Conservation (phyloP, 2,888 invertebrate genomes). For the Alloscopus bannaensis region DNA sequence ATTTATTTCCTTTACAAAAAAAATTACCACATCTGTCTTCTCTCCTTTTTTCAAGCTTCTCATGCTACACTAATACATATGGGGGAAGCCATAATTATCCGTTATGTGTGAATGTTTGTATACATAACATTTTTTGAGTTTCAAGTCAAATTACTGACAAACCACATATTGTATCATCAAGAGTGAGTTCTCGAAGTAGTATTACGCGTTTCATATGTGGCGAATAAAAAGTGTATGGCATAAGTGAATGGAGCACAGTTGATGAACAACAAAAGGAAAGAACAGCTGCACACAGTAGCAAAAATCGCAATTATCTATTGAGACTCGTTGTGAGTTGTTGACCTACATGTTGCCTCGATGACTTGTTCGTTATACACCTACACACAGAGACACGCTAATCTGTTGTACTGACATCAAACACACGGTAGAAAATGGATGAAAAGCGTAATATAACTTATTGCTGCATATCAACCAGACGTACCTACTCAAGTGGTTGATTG, state of each 20-base stretch:
- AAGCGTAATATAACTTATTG: conserved; percentile 12
- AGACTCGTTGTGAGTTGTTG: conserved; percentile 50
- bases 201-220: no score
- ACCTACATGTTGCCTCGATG: conserved; percentile 49
- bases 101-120: not conserved
- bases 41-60: not conserved
- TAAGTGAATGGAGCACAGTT: no score
- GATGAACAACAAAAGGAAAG: no score
- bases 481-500: no score
- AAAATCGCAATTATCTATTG: conserved; percentile 52
- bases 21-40: conserved; percentile 51
- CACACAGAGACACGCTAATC: no score
- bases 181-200: no score
- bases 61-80: not conserved
- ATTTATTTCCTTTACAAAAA: conserved; percentile 53
- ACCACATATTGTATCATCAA: no score
- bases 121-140: not conserved
- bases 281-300: no score
- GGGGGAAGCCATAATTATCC: not conserved
- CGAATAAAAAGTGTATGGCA: no score
- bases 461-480: no score
- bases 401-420: no score
- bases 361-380: no score
- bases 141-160: conserved; percentile 22
- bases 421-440: not conserved